Base-by-base conservation (phyloP, 2,113 vertebrate genomes). In the Sialia sialis region DNA sequence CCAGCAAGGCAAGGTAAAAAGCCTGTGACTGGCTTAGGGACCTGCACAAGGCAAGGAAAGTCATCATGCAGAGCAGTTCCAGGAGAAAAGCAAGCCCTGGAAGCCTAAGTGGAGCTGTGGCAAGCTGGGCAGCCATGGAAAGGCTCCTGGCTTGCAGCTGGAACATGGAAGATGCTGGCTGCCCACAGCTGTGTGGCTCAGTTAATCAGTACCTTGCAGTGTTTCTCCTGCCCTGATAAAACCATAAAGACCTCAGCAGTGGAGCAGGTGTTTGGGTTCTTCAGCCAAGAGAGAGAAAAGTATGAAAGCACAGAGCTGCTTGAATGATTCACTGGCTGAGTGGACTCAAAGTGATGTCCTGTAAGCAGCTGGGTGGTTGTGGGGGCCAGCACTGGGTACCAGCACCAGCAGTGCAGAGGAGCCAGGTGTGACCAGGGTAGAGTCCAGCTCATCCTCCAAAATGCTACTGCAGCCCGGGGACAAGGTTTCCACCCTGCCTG, bases 311-410 rank as follows among this genome's bases (percentile, higher is more conserved):
- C 25, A 34, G 20, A 32, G 22, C 0, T 80, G 44, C 13, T 36
- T 2, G n/a, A n/a, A 67, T 0, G 0, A 4, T 67, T 18, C 34
- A 7, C 30, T 27, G 49, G 5, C 43, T 1, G 6, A 32, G 32
- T 3, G 76, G 72, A 18, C 36, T 16, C 22, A 0, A 4, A 46
- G 5, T 9, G 22, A 13, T 1, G 7, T 14, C 9, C 15, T 36
- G 25, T 4, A 7, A 14, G 83, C 7, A 11, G 48, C 11, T 1
- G 4, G 39, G 16, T 59, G 70, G 41, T 48, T 0, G 0, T 10
- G 62, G 32, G 20, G 38, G 11, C 14, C 92, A 46, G 68, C 22
- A 12, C 18, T 2, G 25, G 59, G 48, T 43, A 34, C 52, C 43
- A 30, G 62, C 27, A 32, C 25, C 1, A 6, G 32, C 83, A 48